Conservation (phyloP, 2,113 vertebrate species). For the Tychaedon coryphoeus region DNA sequence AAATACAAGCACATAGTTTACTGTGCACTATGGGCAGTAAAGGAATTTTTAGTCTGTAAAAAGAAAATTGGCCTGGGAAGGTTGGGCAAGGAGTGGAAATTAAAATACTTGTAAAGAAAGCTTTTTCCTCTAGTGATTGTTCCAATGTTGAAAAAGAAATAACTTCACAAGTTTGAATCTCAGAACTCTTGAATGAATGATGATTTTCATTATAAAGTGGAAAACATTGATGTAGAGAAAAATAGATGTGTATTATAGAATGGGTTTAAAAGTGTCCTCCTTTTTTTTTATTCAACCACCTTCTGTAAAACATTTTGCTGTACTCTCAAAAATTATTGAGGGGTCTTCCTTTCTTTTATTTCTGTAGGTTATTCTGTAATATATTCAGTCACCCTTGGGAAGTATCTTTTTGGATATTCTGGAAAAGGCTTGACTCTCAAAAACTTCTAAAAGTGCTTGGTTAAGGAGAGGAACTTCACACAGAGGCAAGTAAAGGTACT, state of each 20-base stretch:
- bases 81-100: not conserved
- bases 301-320: not conserved
- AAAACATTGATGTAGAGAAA: not conserved
- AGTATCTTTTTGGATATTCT: not conserved
- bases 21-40: not conserved
- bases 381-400: not conserved
- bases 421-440: not conserved
- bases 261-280: not conserved
- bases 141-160: not conserved
- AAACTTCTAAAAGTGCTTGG: not conserved
- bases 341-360: not conserved
- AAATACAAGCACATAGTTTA: not conserved
- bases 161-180: not conserved
- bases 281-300: not conserved
- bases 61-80: not conserved
- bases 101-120: not conserved
- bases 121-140: not conserved
- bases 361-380: not conserved
- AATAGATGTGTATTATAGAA: not conserved
- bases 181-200: not conserved
- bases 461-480: not conserved
- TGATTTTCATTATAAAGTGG: not conserved
- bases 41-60: not conserved
- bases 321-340: not conserved
- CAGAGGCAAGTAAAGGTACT: not conserved